A percentile compares a stretch with the other conserved stretches of the same genome.
Evolutionary conservation across 2,113 vertebrate genomes (phyloP).

Genomic region (Mormyrus iriodes): DNA sequence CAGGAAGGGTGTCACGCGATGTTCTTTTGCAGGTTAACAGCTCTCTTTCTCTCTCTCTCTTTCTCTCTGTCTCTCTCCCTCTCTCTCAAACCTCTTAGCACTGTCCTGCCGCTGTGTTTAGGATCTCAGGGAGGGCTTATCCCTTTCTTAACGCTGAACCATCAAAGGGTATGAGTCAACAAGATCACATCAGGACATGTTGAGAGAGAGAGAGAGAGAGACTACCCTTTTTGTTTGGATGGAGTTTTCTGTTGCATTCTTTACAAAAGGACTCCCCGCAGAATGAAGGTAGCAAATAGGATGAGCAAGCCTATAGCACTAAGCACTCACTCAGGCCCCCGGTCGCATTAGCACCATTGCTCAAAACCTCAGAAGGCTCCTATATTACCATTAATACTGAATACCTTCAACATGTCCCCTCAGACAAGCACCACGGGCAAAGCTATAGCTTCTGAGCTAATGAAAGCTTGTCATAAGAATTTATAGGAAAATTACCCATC

Average conservation of each 20-base stretch:
- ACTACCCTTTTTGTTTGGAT: conserved; percentile 1
- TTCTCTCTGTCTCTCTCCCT: background rate
- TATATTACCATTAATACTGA: background rate
- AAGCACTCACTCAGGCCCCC: background rate
- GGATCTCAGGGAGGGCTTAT: conserved; percentile 14
- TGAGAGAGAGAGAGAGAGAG: background rate
- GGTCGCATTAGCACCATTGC: background rate
- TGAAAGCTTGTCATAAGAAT: conserved; percentile 6
- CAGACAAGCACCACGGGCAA: background rate
- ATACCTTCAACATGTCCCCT: background rate
- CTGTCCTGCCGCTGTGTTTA: conserved; percentile 6
- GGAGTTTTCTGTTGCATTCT: conserved; percentile 14
- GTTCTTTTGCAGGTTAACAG: background rate
- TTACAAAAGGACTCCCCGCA: background rate
- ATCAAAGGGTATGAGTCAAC: conserved; percentile 22
- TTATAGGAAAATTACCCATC: conserved; percentile 1
- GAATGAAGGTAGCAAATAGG: background rate
- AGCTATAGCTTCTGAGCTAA: background rate
- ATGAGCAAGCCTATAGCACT: background rate
- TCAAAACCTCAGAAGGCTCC: background rate
- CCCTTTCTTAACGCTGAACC: conserved; percentile 11
- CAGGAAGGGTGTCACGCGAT: background rate
- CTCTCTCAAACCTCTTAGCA: background rate
- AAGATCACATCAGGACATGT: conserved; percentile 18
- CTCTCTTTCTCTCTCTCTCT: background rate